These are phyloP conservation scores for Sweltsa coloradensis DNA, from an alignment of 1,140 invertebrate genomes.

Conservation along the genomic window DNA sequence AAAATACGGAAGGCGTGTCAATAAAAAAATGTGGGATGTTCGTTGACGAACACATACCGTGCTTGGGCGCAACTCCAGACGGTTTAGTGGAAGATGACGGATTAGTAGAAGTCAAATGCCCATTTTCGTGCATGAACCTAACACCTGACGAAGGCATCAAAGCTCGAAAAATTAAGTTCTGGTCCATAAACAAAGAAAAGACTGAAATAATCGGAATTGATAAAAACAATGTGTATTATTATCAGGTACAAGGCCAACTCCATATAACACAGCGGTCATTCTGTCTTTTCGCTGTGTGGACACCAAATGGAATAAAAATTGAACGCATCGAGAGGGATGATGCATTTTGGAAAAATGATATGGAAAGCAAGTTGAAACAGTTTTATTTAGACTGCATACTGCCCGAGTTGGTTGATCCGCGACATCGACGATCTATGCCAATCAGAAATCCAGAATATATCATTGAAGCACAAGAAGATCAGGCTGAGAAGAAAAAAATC, in stretches of 20 bases:
- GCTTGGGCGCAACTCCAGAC: slow-evolving; percentile 17
- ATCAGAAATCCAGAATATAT: slow-evolving; percentile 22
- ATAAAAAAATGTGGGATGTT: slow-evolving; percentile 15
- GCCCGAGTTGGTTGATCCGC: slow-evolving; percentile 25
- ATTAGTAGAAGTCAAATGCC: slow-evolving; percentile 21
- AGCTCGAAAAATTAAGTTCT: slow-evolving; percentile 7
- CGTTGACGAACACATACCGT: slow-evolving; percentile 12
- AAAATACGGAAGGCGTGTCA: slow-evolving; percentile 4
- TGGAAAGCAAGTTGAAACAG: slow-evolving; percentile 15
- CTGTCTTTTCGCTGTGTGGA: slow-evolving; percentile 21
- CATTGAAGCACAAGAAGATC: not conserved
- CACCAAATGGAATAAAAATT: slow-evolving; percentile 7
- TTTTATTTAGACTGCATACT: slow-evolving; percentile 25
- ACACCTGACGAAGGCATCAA: slow-evolving; percentile 7
- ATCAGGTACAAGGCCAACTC: slow-evolving; percentile 21
- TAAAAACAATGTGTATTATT: slow-evolving; percentile 20
- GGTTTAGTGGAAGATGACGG: slow-evolving; percentile 15
- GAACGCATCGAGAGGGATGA: slow-evolving; percentile 16
- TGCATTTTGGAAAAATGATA: slow-evolving; percentile 18
- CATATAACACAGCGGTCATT: slow-evolving; percentile 17
- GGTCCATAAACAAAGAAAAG: slow-evolving; percentile 7
- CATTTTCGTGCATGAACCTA: slow-evolving; percentile 11
- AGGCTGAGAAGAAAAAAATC: too few relatives aligned
- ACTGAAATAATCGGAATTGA: slow-evolving; percentile 12
- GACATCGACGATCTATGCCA: slow-evolving; percentile 18